Conservation (phyloP, 2,113 vertebrate genomes). For the Atrichornis clamosus region DNA sequence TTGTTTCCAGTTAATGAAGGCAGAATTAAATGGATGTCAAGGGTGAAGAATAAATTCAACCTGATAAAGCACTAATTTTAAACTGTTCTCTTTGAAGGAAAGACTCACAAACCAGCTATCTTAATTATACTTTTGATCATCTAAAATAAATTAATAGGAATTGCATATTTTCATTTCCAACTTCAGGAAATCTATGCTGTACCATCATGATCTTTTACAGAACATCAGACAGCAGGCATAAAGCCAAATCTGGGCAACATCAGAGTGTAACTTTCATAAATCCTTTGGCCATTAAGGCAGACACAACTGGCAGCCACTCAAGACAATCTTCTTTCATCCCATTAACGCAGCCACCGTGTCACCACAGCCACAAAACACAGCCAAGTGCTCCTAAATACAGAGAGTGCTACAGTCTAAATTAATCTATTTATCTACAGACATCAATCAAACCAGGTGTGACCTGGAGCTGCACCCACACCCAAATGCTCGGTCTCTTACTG, state of each 20-base stretch:
- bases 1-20: neutral
- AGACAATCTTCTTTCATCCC: constrained; percentile 36
- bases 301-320: constrained; percentile 1
- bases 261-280: constrained; percentile 31
- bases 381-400: neutral
- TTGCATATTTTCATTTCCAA: neutral
- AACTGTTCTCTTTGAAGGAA: neutral
- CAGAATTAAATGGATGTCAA: neutral
- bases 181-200: neutral
- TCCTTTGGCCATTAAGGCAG: constrained; percentile 37
- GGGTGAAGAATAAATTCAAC: neutral
- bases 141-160: constrained; percentile 35
- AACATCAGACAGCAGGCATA: constrained; percentile 13
- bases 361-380: neutral
- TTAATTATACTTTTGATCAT: constrained; percentile 14
- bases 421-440: constrained; percentile 1
- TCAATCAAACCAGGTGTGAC: neutral
- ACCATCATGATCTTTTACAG: neutral
- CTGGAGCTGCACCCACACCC: neutral
- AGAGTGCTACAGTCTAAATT: neutral
- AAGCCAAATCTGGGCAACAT: constrained; percentile 10
- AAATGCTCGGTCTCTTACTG: neutral
- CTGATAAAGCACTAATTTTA: neutral
- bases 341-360: constrained; percentile 19
- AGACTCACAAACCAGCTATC: neutral